These are phyloP conservation scores for Hapalemur alaotrensis DNA, from an alignment of 2,797 vertebrate species.

Conservation along the genomic window DNA sequence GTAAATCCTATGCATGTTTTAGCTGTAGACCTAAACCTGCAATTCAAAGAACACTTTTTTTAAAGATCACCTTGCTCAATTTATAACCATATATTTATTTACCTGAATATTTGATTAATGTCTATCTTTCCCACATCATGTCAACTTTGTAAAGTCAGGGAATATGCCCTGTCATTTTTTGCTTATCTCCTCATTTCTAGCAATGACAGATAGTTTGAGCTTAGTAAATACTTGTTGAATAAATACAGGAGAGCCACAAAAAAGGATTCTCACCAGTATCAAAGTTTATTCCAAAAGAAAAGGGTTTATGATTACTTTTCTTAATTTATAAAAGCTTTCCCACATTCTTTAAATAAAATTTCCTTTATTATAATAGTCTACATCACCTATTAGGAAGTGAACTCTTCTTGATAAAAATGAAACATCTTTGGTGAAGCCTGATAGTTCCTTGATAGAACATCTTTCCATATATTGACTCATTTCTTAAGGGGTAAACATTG, in stretches of 20 bases:
- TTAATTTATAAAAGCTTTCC: neutral
- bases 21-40: neutral
- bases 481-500: neutral
- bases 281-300: neutral
- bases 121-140: neutral
- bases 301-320: neutral
- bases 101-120: neutral
- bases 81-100: neutral
- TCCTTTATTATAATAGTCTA: neutral
- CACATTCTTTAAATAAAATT: neutral
- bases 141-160: neutral
- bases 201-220: neutral
- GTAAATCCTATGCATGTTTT: neutral
- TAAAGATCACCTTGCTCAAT: neutral
- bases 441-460: neutral
- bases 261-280: neutral
- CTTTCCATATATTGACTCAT: neutral
- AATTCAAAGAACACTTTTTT: neutral
- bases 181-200: neutral
- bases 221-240: neutral
- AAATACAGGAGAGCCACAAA: neutral
- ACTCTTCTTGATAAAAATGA: neutral
- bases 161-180: neutral
- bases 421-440: neutral
- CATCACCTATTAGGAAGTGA: neutral